Base-by-base conservation (phyloP, 2,888 invertebrate species). In the Hyppa rectilinea region DNA sequence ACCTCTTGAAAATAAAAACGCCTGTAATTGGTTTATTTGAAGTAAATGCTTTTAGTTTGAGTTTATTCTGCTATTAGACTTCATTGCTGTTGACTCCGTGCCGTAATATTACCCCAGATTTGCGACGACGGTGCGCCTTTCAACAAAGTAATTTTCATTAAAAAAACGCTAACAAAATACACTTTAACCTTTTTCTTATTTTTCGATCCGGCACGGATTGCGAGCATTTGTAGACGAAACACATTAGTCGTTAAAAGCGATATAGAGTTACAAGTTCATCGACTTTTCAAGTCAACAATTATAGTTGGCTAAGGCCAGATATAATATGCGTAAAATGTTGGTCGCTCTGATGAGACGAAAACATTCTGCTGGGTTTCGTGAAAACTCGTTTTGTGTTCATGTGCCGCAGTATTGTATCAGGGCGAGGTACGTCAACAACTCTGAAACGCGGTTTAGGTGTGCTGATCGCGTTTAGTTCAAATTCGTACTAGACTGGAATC, bases 181-280 rank as follows among this genome's bases (percentile, higher is more conserved):
- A 61, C 31, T 47, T 23, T 26, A 47, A 53, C 12, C 14, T 38
- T 43, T 49, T 45, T 74, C n/a, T 63, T 34, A 59, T 68, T 31
- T 77, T 43, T 36, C 50, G 49, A 49, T 49, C 61, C 50, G 10
- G 17, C 10, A 47, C 59, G 62, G 75, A 52, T 61, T 62, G 63
- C 14, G 34, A 66, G 53, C 40, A 10, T 67, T 60, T 63, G 47
- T 69, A 80, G 58, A 68, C 49, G 53, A 71, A 77, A 77, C 53
- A 78, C 78, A 82, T 83, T 78, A 75, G 71, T 38, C 55, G 58
- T 59, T 73, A 79, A 73, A 79, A 72, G 65, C 65, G 1, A n/a
- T 61, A 78, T 82, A 50, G 50, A 59, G 66, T 73, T 72, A 58
- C 73, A 58, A 53, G 81, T 77, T 75, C 71, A 61, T 50, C 26